A percentile compares a stretch with the other conserved stretches of the same genome.
These are phyloP conservation scores for Ophion costatus DNA, from an alignment of 2,888 invertebrate species.

Conservation along the genomic window DNA sequence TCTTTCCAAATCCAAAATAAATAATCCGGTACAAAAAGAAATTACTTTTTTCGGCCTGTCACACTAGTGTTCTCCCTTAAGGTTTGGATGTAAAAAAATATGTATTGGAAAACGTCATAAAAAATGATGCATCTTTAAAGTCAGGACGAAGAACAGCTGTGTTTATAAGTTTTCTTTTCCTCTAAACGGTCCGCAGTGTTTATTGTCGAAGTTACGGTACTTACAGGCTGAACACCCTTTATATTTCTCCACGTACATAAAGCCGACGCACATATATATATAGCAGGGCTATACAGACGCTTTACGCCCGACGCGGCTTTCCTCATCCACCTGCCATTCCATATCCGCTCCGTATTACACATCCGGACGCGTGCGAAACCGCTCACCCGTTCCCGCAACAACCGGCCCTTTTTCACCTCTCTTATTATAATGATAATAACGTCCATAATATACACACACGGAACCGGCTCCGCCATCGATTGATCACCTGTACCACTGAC, in stretches of 20 bases:
- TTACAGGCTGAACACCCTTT: slow-evolving; percentile 18
- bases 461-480: neutral
- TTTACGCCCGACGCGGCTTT: slow-evolving; percentile 59
- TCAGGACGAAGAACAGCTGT: neutral
- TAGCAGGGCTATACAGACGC: slow-evolving; percentile 27
- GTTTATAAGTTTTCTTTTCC: neutral
- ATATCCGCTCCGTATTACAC: slow-evolving; percentile 64
- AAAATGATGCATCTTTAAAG: neutral
- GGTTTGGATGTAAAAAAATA: neutral
- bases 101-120: neutral
- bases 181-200: neutral
- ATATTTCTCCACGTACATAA: slow-evolving; percentile 8
- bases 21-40: too few relatives aligned
- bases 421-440: slow-evolving; percentile 31
- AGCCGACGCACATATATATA: slow-evolving; percentile 13
- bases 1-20: too few relatives aligned
- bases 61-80: too few relatives aligned
- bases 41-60: too few relatives aligned
- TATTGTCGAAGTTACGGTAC: neutral
- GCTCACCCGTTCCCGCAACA: slow-evolving; percentile 42
- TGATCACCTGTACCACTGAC: neutral
- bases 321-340: slow-evolving; percentile 66
- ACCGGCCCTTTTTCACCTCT: slow-evolving; percentile 47
- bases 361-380: slow-evolving; percentile 66
- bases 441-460: neutral